Conservation (phyloP, 2,888 invertebrate genomes). For the Epirrhoe alternata region DNA sequence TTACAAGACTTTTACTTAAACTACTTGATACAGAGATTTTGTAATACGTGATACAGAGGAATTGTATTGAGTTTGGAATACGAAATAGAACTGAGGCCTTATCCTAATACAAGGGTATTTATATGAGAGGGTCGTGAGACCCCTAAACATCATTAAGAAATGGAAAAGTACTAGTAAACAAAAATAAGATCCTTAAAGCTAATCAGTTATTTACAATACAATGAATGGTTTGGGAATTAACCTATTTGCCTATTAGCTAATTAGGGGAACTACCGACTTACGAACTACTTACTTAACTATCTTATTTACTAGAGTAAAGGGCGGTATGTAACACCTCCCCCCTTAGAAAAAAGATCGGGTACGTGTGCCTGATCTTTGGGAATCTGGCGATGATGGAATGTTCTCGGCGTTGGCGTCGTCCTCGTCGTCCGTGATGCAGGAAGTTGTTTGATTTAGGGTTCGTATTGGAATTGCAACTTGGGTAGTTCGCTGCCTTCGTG, state of each 20-base stretch:
- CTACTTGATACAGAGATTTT: no score
- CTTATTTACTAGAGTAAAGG: slow-evolving; percentile 1
- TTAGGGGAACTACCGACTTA: neutral
- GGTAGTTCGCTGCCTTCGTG: neutral
- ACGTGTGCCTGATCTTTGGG: neutral
- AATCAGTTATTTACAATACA: no score
- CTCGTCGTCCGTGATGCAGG: neutral
- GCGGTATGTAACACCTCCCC: neutral
- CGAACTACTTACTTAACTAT: neutral
- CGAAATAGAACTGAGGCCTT: no score
- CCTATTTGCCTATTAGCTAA: neutral
- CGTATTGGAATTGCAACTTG: neutral
- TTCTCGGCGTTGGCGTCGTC: no score
- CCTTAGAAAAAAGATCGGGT: neutral
- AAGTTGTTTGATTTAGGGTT: no score
- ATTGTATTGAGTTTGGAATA: no score
- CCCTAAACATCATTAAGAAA: neutral
- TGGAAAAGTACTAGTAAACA: neutral
- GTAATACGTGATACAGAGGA: no score
- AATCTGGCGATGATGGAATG: neutral
- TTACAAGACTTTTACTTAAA: no score
- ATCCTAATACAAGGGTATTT: no score
- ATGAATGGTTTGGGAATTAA: neutral
- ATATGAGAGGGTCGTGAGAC: no score
- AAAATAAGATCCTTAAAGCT: neutral